These are phyloP conservation scores for Cottoperca gobio DNA, from an alignment of 2,797 vertebrate species.

Conservation along the genomic window DNA sequence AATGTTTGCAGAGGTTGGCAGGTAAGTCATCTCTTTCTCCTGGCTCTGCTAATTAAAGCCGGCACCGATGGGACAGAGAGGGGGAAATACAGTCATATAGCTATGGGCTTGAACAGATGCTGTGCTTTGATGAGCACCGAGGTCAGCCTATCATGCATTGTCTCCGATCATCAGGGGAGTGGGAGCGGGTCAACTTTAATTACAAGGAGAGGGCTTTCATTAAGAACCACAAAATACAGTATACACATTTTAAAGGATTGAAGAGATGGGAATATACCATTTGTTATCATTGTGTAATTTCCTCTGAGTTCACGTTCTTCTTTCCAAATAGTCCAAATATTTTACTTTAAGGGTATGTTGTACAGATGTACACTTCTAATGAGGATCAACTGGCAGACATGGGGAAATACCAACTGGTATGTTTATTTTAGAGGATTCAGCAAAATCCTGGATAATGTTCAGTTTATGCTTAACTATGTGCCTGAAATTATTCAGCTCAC, in stretches of 20 bases:
- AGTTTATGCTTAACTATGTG: too few relatives aligned
- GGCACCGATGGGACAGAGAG: conserved; percentile 64
- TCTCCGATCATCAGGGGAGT: conserved; percentile 58
- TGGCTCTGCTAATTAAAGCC: conserved; percentile 78
- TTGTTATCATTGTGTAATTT: background rate
- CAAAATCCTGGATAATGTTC: background rate
- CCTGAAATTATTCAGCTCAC: too few relatives aligned
- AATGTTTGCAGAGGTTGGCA: conserved; percentile 77
- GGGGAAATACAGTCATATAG: conserved; percentile 54
- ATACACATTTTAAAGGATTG: background rate
- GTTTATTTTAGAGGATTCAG: background rate
- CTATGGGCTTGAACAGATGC: conserved; percentile 78
- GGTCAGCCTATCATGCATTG: conserved; percentile 62
- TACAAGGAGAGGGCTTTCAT: conserved; percentile 30
- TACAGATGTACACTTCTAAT: background rate
- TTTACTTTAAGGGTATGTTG: too few relatives aligned
- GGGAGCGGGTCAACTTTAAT: conserved; percentile 52
- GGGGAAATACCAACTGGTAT: background rate
- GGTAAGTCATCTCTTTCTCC: conserved; percentile 73
- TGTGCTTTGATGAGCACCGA: conserved; percentile 72
- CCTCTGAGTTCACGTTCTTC: background rate
- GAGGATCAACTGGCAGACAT: background rate
- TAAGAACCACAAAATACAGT: conserved; percentile 13
- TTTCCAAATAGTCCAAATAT: conserved; percentile 6
- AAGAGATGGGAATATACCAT: background rate